phyloP scores from a whole-genome alignment of 2,888 invertebrate species.

The Brenthis ino region DNA sequence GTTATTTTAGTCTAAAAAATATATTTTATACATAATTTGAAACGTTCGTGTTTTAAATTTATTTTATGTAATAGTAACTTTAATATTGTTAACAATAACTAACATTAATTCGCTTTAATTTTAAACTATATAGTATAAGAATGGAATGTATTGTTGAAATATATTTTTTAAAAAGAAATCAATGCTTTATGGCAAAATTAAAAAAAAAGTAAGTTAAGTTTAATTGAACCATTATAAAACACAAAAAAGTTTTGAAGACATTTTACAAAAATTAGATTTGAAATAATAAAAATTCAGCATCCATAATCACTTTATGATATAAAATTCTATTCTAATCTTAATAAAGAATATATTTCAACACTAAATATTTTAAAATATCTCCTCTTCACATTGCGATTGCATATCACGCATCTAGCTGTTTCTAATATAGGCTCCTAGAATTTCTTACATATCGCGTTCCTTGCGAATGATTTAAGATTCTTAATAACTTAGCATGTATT shows the following conservation, averaged over 20 bases:
- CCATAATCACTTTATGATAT: background rate
- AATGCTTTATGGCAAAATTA: background rate
- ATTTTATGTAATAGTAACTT: constrained; percentile 53
- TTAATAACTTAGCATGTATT: constrained; percentile 34
- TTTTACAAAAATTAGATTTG: background rate
- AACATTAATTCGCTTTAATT: constrained; percentile 65
- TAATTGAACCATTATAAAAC: background rate
- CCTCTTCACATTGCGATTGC: constrained; percentile 69
- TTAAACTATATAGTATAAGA: constrained; percentile 59
- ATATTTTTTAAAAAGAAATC: constrained; percentile 48
- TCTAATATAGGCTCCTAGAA: constrained; percentile 69
- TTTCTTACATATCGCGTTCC: constrained; percentile 53
- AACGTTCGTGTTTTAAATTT: constrained; percentile 41
- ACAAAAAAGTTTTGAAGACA: background rate
- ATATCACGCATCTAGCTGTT: constrained; percentile 73
- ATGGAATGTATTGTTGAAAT: constrained; percentile 66
- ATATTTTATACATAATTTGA: constrained; percentile 2
- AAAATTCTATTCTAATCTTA: background rate
- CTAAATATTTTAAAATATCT: constrained; percentile 56
- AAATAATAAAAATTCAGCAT: background rate
- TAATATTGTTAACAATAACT: constrained; percentile 50
- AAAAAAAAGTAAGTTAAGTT: too few species aligned
- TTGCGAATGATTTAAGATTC: constrained; percentile 31
- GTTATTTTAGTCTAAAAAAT: background rate
- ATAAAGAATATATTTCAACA: constrained; percentile 61